Evolutionary conservation across 2,888 invertebrate species (phyloP).

Genomic region (Ceramica pisi): DNA sequence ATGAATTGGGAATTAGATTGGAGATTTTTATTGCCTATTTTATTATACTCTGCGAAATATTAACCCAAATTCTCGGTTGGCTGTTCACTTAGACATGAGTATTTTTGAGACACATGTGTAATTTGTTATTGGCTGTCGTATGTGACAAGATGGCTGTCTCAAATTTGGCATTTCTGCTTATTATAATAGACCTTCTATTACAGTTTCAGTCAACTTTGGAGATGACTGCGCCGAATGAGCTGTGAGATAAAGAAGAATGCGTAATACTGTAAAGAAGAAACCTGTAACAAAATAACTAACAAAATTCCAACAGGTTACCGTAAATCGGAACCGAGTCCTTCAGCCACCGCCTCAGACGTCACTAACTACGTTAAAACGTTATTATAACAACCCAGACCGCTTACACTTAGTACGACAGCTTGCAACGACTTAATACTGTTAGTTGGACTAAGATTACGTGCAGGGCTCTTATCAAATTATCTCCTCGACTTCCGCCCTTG

Average conservation of each 20-base stretch:
- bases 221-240: too few species aligned
- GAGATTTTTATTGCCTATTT: slow-evolving; percentile 52
- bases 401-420: slow-evolving; percentile 44
- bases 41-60: slow-evolving; percentile 44
- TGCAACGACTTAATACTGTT: slow-evolving; percentile 62
- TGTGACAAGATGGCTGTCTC: not conserved
- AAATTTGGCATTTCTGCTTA: not conserved
- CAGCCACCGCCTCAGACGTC: slow-evolving; percentile 23
- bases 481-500: slow-evolving; percentile 68
- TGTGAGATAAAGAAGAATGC: not conserved
- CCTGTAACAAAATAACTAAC: not conserved
- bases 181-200: not conserved
- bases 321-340: slow-evolving; percentile 24
- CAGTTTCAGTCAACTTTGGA: not conserved
- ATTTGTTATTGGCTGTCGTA: not conserved
- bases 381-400: slow-evolving; percentile 52
- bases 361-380: slow-evolving; percentile 46
- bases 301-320: slow-evolving; percentile 29
- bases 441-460: slow-evolving; percentile 64
- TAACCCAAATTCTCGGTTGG: slow-evolving; percentile 17
- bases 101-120: slow-evolving; percentile 1
- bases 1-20: slow-evolving; percentile 63
- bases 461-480: slow-evolving; percentile 78
- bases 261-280: not conserved
- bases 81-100: slow-evolving; percentile 30